Evolutionary conservation across 2,113 vertebrate genomes (phyloP), one percentile per base, ranked within the genome.

Genomic region (Nothoprocta pentlandii): DNA sequence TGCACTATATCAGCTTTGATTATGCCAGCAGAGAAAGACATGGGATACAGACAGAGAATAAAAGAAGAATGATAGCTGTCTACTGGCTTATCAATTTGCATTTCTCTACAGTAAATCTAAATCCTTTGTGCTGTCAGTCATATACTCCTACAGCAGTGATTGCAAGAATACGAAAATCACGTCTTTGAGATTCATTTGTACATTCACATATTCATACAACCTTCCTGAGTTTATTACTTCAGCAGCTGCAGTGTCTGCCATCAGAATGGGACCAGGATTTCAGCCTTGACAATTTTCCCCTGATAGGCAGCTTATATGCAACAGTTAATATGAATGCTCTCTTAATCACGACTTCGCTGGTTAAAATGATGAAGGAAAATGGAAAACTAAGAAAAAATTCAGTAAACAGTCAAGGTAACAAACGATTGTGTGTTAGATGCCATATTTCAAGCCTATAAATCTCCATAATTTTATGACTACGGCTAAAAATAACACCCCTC

Each of bases 11-110:
- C 95, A 94, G 74, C 39, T 68, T 84, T 87, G 90, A 94, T 94
- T 86, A 85, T 54, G 53, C 30, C 80, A 93, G 91, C 56, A 93
- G 77, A 92, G 81, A 67, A 62, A 59, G 76, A 92, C 77, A 64
- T 32, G 69, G 74, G 80, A 89, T 94, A 85, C 49, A 92, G 76
- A 82, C 86, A 81, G 36, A 74, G 53, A 95, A 93, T 87, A 92
- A 96, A 95, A 44, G 53, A 82, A 81, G 82, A 96, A 83, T 93
- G 90, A 89, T 76, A 88, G 86, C 80, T 88, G 87, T 89, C 81
- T 90, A 73, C 73, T 28, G 83, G 47, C 87, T 96, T 97, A 94
- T 93, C 94, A 97, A 95, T 96, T 96, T 95, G 82, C 85, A 92
- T 94, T 92, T 94, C 68, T 96, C 94, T 88, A 49, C 85, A 88